Conservation (phyloP, 2,888 invertebrate species). For the Amblyjoppa proteus region DNA sequence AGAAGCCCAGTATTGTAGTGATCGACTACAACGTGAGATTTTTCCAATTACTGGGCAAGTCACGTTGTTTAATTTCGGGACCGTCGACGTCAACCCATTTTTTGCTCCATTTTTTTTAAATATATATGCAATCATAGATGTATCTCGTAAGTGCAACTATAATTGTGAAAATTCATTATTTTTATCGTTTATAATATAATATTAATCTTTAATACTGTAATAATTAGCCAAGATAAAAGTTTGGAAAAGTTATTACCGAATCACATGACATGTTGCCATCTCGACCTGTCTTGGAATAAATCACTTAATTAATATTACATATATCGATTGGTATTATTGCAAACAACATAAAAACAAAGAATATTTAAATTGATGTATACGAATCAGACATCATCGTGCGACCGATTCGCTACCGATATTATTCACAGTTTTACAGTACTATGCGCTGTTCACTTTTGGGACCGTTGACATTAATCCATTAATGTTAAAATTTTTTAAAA, state of each 20-base stretch:
- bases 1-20: background rate
- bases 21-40: background rate
- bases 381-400: conserved; percentile 87
- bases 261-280: background rate
- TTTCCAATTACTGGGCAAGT: background rate
- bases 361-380: conserved; percentile 54
- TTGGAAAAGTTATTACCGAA: background rate
- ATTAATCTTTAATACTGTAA: background rate
- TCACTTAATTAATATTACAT: background rate
- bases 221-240: background rate
- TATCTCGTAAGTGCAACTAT: background rate
- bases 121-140: background rate
- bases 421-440: background rate
- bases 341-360: background rate
- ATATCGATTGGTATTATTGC: background rate
- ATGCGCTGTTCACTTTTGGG: background rate
- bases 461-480: background rate
- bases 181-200: no score
- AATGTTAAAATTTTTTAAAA: background rate
- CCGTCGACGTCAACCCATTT: background rate
- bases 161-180: no score
- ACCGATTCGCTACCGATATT: conserved; percentile 88
- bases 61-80: background rate
- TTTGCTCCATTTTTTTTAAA: background rate
- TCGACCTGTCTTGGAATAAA: background rate